Conservation (phyloP, 2,888 invertebrate genomes). For the Aquatica leii region DNA sequence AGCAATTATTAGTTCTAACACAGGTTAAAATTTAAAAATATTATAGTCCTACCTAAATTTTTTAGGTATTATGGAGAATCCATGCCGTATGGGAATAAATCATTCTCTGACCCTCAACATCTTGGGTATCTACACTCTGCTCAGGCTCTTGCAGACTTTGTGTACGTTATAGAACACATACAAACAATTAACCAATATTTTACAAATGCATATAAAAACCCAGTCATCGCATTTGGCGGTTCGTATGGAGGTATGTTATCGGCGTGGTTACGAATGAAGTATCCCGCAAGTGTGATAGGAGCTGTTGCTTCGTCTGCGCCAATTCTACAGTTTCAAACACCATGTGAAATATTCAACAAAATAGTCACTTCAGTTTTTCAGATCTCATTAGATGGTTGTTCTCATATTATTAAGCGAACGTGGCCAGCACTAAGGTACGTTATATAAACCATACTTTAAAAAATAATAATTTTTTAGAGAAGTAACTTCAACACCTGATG, state of each 20-base stretch:
- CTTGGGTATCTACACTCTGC: conserved; percentile 85
- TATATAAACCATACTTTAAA: too few relatives aligned
- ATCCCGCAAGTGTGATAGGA: conserved; percentile 87
- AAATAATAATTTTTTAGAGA: conserved; percentile 61
- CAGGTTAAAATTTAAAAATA: too few relatives aligned
- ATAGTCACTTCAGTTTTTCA: conserved; percentile 83
- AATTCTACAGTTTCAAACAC: conserved; percentile 83
- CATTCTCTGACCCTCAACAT: conserved; percentile 71
- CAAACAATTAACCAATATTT: conserved; percentile 46
- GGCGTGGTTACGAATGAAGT: conserved; percentile 95
- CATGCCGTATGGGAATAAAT: conserved; percentile 84
- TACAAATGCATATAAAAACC: conserved; percentile 63
- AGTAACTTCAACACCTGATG: conserved; percentile 67
- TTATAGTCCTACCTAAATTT: too few relatives aligned
- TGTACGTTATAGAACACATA: conserved; percentile 76
- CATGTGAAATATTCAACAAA: conserved; percentile 78
- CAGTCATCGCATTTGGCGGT: conserved; percentile 86
- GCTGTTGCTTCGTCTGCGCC: conserved; percentile 95
- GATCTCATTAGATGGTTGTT: conserved; percentile 66
- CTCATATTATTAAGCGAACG: conserved; percentile 75
- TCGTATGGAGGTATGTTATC: conserved; percentile 98
- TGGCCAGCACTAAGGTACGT: conserved; percentile 79
- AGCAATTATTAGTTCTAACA: too few relatives aligned
- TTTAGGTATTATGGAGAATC: conserved; percentile 92
- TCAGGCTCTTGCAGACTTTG: conserved; percentile 95